These are phyloP conservation scores for Trichopoda pennipes DNA, from an alignment of 2,888 invertebrate species.

Conservation along the genomic window DNA sequence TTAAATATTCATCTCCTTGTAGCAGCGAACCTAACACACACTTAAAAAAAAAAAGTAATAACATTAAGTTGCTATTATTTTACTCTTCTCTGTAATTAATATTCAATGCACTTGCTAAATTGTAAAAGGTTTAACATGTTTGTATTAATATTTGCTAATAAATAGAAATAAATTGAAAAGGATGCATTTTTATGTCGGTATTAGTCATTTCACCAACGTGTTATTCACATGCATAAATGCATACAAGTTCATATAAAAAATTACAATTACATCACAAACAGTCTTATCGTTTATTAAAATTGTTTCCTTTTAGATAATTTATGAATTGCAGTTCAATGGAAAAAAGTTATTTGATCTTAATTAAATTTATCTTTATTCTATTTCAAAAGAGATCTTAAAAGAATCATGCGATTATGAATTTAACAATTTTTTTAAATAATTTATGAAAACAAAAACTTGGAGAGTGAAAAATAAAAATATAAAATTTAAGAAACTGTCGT, in stretches of 20 bases:
- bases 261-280: background rate
- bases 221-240: slow-evolving; percentile 6
- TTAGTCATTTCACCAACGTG: slow-evolving; percentile 2
- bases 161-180: background rate
- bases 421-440: too few species aligned
- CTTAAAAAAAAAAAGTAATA: too few species aligned
- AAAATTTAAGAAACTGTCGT: too few species aligned
- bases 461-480: too few species aligned
- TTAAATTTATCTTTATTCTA: slow-evolving; percentile 27
- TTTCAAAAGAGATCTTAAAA: slow-evolving; percentile 18
- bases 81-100: background rate
- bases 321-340: slow-evolving; percentile 33
- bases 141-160: slow-evolving; percentile 12
- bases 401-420: background rate
- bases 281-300: slow-evolving; percentile 36
- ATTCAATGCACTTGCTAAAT: slow-evolving; percentile 35
- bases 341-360: slow-evolving; percentile 12
- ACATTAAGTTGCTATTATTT: background rate
- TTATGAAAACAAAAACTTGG: too few species aligned
- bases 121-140: slow-evolving; percentile 24
- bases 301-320: slow-evolving; percentile 51
- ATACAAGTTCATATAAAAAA: background rate
- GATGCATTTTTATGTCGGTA: background rate
- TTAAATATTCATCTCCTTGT: too few species aligned
- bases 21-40: too few species aligned